Evolutionary conservation across 2,113 vertebrate genomes (phyloP), one percentile per base, ranked within the genome.

Genomic region (rat (Rattus norvegicus)): DNA sequence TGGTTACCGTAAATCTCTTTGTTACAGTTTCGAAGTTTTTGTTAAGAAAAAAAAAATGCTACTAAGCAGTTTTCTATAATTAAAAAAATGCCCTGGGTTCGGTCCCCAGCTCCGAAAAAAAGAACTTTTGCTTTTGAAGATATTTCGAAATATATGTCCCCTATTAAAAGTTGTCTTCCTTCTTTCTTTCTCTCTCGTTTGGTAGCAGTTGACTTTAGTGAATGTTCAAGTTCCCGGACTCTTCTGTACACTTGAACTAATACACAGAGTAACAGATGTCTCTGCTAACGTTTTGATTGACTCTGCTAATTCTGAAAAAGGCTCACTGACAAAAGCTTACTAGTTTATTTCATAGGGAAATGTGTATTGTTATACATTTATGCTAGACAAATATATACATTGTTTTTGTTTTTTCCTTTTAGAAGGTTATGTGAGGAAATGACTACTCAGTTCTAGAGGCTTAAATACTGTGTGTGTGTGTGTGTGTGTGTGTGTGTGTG

Each of bases 1-100:
- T 95, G 87, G 67, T 97, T 97, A 96, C 94, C 81, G 90, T 54
- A 97, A 96, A 95, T 95, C 83, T 95, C 90, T 98, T 96, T 95
- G 93, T 97, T 98, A 92, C 4, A 94, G 81, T 97, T 94, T 59
- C 95, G 85, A 97, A 96, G 88, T 77, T 97, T 96, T 97, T 97
- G 87, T 97, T 96, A 92, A 76, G 96, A 95, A 97, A 39, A 61
- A 61, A n/a, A 26, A 88, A 98, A 94, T 90, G 89, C 91, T 95
- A 61, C 33, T 92, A 90, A 73, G 90, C 83, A 96, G 87, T 96
- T 96, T 95, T 22, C 83, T 83, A 79, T 94, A 94, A 96, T 95
- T 96, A 1, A 88, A 79, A 95, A 94, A 49, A 95, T 65, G 36
- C n/a, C n/a, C n/a, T n/a, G n/a, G n/a, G n/a, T n/a, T n/a, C n/a